Conservation (phyloP, 2,113 vertebrate species). For the Cavia porcellus region DNA sequence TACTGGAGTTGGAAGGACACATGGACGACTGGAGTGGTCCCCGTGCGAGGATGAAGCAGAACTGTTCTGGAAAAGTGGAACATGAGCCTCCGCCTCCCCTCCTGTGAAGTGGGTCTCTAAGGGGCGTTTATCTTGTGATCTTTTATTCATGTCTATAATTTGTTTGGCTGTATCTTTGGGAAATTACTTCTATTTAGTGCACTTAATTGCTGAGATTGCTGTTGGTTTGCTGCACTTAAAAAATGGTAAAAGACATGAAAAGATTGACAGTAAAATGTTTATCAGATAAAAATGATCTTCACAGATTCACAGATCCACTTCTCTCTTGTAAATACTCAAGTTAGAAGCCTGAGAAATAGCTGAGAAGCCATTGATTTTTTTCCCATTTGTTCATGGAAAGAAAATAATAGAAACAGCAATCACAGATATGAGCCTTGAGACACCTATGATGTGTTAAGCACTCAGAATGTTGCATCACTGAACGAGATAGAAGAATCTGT, state of each 20-base stretch:
- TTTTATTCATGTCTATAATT: constrained; percentile 62
- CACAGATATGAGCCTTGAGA: neutral
- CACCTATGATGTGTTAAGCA: neutral
- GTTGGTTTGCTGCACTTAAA: constrained; percentile 58
- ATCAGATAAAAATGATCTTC: constrained; percentile 67
- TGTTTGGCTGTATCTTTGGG: constrained; percentile 60
- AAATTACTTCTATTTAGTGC: constrained; percentile 78
- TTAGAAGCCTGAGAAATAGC: constrained; percentile 42
- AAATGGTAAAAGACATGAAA: constrained; percentile 46
- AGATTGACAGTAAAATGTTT: constrained; percentile 65
- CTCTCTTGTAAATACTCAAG: constrained; percentile 58
- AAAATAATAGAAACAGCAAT: constrained; percentile 57
- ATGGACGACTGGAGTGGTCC: too few relatives aligned
- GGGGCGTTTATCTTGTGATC: constrained; percentile 48
- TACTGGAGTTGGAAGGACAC: neutral
- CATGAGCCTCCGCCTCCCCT: neutral
- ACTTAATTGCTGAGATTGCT: constrained; percentile 75
- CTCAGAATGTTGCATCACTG: constrained; percentile 30
- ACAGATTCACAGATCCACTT: neutral
- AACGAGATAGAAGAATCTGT: neutral
- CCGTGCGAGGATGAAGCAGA: neutral
- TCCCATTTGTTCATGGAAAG: constrained; percentile 13
- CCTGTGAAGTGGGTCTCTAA: neutral
- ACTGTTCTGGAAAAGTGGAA: constrained; percentile 17
- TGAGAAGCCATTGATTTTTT: constrained; percentile 49